A percentile compares a stretch with the other conserved stretches of the same genome.
phyloP scores from a whole-genome alignment of 1,140 invertebrate species.

The Forficula auricularia region DNA sequence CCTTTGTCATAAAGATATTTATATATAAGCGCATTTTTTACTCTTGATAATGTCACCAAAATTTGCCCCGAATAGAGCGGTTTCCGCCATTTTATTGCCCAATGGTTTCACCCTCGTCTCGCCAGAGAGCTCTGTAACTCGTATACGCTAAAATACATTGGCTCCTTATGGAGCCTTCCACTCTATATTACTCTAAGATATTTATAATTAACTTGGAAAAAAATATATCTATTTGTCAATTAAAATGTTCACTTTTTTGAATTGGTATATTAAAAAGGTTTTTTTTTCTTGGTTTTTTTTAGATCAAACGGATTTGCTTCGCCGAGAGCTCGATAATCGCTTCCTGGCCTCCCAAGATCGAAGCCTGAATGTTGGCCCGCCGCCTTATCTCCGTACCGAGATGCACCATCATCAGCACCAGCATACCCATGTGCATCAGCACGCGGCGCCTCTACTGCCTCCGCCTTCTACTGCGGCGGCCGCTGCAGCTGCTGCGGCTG shows the following conservation, averaged over 20 bases:
- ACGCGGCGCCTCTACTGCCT: slow-evolving; percentile 42
- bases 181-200: neutral
- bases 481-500: neutral
- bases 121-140: too few species aligned
- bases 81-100: too few species aligned
- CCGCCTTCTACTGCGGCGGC: slow-evolving; percentile 31
- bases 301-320: slow-evolving; percentile 66
- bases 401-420: slow-evolving; percentile 84
- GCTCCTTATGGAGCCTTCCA: too few species aligned
- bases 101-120: too few species aligned
- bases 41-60: too few species aligned
- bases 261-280: neutral
- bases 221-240: too few species aligned
- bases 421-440: slow-evolving; percentile 79
- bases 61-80: too few species aligned
- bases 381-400: slow-evolving; percentile 60
- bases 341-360: slow-evolving; percentile 65
- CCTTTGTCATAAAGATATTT: too few species aligned
- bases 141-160: too few species aligned
- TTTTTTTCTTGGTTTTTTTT: slow-evolving; percentile 12
- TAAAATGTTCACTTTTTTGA: neutral
- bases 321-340: slow-evolving; percentile 77
- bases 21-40: too few species aligned
- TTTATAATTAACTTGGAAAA: neutral
- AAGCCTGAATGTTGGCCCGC: slow-evolving; percentile 33